phyloP scores from a whole-genome alignment of 2,797 vertebrate genomes.

The Oreonectes daqikongensis region DNA sequence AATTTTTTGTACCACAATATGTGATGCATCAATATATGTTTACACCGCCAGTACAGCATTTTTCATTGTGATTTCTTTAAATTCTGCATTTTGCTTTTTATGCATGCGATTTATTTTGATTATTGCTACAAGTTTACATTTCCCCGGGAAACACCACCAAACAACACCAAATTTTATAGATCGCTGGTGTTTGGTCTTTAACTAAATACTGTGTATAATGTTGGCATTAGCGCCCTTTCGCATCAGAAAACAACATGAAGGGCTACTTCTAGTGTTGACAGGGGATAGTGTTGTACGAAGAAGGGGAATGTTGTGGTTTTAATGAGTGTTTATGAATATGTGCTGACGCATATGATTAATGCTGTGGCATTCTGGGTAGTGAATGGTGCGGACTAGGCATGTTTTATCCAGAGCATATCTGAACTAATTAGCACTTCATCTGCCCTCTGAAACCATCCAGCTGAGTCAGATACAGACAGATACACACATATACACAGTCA shows the following conservation, averaged over 20 bases:
- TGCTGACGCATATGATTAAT: slow-evolving; percentile 47
- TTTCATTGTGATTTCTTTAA: no score
- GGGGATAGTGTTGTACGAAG: slow-evolving; percentile 2
- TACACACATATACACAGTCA: background rate
- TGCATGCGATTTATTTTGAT: no score
- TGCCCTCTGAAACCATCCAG: slow-evolving; percentile 34
- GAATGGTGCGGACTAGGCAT: slow-evolving; percentile 40
- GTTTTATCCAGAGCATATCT: slow-evolving; percentile 43
- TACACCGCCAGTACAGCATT: no score
- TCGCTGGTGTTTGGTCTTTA: background rate
- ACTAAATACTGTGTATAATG: background rate
- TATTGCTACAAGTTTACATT: no score
- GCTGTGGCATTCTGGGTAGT: slow-evolving; percentile 40
- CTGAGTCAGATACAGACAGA: slow-evolving; percentile 44
- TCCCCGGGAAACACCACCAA: no score
- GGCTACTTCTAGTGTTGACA: slow-evolving; percentile 8
- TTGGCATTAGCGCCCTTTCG: background rate
- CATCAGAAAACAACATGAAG: background rate
- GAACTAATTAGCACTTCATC: slow-evolving; percentile 46
- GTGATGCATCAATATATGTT: no score
- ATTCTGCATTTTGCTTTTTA: no score
- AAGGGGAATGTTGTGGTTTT: slow-evolving; percentile 34
- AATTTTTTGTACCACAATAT: no score
- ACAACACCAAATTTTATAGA: no score
- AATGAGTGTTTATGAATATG: slow-evolving; percentile 42